A percentile compares a stretch with the other conserved stretches of the same genome.
Conservation (phyloP, 2,888 invertebrate genomes). For the Polyploca ridens region DNA sequence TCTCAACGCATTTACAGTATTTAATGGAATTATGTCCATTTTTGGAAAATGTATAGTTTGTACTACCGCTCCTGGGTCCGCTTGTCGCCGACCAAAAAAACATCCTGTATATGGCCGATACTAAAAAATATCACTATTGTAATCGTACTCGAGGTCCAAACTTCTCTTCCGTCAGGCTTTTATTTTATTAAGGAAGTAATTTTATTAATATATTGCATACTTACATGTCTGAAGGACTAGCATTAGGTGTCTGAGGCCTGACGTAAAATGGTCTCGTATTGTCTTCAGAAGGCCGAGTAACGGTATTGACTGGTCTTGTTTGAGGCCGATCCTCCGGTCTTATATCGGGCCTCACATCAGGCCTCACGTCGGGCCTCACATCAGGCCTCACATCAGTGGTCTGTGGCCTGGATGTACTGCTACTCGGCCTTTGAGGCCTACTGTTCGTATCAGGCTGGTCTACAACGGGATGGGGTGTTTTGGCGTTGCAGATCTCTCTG, state of each 20-base stretch:
- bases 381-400: too few relatives aligned
- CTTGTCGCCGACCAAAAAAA: too few relatives aligned
- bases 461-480: conserved; percentile 53
- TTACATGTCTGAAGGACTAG: conserved; percentile 68
- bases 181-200: too few relatives aligned
- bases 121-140: too few relatives aligned
- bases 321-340: conserved; percentile 53
- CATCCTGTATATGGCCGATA: too few relatives aligned
- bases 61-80: too few relatives aligned
- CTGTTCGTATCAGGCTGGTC: conserved; percentile 34
- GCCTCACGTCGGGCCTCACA: not conserved
- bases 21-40: too few relatives aligned
- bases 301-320: conserved; percentile 52
- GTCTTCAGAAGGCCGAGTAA: conserved; percentile 46
- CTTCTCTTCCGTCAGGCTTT: too few relatives aligned
- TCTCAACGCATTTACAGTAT: too few relatives aligned
- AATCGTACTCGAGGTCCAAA: too few relatives aligned
- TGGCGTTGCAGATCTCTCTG: conserved; percentile 82
- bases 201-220: conserved; percentile 32
- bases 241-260: conserved; percentile 45
- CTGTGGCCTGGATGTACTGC: not conserved
- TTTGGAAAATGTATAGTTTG: too few relatives aligned
- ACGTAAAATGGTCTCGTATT: conserved; percentile 59
- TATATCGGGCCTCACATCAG: conserved; percentile 28
- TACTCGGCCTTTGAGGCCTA: conserved; percentile 24